These are phyloP conservation scores for Butorides virescens DNA, from an alignment of 2,113 vertebrate species.

Conservation along the genomic window DNA sequence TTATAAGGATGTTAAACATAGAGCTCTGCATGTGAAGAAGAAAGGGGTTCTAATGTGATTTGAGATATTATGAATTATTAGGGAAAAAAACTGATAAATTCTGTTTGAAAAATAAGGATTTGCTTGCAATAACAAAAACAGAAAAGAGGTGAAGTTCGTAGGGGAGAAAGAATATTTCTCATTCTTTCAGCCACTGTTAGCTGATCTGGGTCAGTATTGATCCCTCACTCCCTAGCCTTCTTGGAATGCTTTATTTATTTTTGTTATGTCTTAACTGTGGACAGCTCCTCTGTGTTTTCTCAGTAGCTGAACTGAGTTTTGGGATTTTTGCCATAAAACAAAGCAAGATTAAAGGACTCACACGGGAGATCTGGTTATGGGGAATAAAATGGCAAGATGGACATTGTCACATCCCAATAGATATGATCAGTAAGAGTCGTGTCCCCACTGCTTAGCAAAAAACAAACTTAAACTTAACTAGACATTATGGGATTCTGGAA, in stretches of 20 bases:
- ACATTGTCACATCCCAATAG: background rate
- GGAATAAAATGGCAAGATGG: background rate
- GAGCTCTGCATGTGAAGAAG: background rate
- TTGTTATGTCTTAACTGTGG: background rate
- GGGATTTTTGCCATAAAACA: background rate
- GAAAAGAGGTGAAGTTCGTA: background rate
- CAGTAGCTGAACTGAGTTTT: background rate
- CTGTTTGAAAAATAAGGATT: background rate
- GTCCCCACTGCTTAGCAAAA: background rate
- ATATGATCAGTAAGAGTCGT: background rate
- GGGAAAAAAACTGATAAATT: background rate
- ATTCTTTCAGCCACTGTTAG: background rate
- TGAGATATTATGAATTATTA: background rate
- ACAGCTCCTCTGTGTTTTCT: background rate
- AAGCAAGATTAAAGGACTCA: background rate
- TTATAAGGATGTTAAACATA: background rate
- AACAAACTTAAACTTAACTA: background rate
- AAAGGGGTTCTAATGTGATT: background rate
- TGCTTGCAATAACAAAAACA: background rate
- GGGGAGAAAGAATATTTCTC: background rate
- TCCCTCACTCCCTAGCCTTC: background rate
- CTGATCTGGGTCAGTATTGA: background rate
- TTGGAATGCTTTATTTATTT: background rate
- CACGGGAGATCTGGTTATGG: background rate
- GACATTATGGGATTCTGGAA: background rate